Evolutionary conservation across 2,888 invertebrate genomes (phyloP).

Genomic region (Geophilus truncorum): DNA sequence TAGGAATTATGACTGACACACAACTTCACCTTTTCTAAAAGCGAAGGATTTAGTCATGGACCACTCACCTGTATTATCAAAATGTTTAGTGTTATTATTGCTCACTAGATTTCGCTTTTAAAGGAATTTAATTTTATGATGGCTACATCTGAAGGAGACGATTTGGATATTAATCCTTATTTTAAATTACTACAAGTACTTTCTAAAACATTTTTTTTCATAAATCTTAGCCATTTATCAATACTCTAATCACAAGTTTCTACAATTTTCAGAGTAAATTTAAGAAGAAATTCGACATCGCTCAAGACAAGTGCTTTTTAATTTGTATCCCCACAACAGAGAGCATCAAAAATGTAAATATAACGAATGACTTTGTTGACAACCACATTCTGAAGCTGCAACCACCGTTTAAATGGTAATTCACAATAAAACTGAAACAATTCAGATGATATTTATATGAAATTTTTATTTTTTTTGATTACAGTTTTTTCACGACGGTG

Average conservation of each 20-base stretch:
- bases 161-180: background rate
- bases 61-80: too few species aligned
- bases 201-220: too few species aligned
- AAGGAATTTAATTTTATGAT: too few species aligned
- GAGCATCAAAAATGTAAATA: background rate
- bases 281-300: conserved; percentile 8
- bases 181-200: conserved; percentile 1
- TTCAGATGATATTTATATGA: background rate
- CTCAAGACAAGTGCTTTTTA: background rate
- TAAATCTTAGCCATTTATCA: background rate
- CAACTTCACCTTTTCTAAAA: too few species aligned
- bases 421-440: background rate
- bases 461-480: background rate
- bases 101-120: too few species aligned
- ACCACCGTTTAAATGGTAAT: conserved; percentile 7
- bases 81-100: too few species aligned
- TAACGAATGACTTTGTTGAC: conserved; percentile 7
- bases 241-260: background rate
- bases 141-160: background rate
- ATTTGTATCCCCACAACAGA: conserved; percentile 3
- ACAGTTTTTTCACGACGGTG: background rate
- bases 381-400: background rate
- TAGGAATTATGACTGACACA: too few species aligned
- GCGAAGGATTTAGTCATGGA: too few species aligned
- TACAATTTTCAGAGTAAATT: background rate